Evolutionary conservation across 2,888 invertebrate genomes (phyloP).

Genomic region (Galeruca laticollis): DNA sequence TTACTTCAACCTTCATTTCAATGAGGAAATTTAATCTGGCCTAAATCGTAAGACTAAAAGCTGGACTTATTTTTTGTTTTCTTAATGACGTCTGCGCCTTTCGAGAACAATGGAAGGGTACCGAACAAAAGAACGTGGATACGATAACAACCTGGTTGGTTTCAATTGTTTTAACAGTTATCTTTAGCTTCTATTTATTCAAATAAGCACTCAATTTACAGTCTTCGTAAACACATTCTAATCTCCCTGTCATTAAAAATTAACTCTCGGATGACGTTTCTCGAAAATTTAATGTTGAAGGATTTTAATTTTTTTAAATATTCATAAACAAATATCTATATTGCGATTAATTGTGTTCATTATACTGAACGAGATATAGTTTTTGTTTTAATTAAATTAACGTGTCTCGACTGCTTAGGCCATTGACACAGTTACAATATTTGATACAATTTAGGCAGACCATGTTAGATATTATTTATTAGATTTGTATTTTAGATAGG

Average conservation of each 20-base stretch:
- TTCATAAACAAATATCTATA: too few relatives aligned
- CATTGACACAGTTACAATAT: too few relatives aligned
- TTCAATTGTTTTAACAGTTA: slow-evolving; percentile 40
- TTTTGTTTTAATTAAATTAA: too few relatives aligned
- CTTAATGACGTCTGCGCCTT: slow-evolving; percentile 32
- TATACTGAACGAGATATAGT: too few relatives aligned
- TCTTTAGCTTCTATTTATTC: slow-evolving; percentile 36
- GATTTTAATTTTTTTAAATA: too few relatives aligned
- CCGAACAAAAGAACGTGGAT: slow-evolving; percentile 38
- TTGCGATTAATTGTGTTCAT: too few relatives aligned
- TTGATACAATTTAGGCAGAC: too few relatives aligned
- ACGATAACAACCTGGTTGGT: slow-evolving; percentile 38
- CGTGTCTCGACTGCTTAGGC: too few relatives aligned
- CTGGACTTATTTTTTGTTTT: slow-evolving; percentile 36
- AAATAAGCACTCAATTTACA: slow-evolving; percentile 26
- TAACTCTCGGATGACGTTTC: not conserved
- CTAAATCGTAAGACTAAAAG: slow-evolving; percentile 26
- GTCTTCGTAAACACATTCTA: slow-evolving; percentile 18
- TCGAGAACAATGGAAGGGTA: slow-evolving; percentile 40
- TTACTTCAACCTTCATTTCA: not conserved
- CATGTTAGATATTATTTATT: too few relatives aligned
- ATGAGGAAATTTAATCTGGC: slow-evolving; percentile 11
- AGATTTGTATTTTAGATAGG: too few relatives aligned
- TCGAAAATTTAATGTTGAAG: too few relatives aligned
- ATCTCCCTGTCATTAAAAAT: slow-evolving; percentile 9